Conservation (phyloP, 53 echinoderm and acorn worm species). For the Echinometra lucunter region DNA sequence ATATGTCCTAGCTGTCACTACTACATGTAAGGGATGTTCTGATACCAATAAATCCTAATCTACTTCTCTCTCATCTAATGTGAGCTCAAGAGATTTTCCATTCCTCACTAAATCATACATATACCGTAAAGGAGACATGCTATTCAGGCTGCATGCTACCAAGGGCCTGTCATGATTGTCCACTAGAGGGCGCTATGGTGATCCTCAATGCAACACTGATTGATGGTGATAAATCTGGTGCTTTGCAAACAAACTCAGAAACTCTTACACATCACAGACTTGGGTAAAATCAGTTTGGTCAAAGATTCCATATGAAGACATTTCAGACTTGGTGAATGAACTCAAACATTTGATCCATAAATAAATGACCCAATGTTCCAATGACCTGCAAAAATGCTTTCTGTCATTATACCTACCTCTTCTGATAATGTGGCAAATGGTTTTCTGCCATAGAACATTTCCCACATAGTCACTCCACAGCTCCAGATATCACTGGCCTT, state of each 20-base stretch:
- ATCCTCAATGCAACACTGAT: not conserved
- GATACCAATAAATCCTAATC: not conserved
- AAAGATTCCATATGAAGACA: conserved; percentile 85
- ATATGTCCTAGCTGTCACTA: not conserved
- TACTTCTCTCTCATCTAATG: not conserved
- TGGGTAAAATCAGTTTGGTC: too few relatives aligned
- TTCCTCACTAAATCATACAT: not conserved
- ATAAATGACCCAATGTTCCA: not conserved
- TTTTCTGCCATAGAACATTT: conserved; percentile 94
- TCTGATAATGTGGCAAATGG: conserved; percentile 88
- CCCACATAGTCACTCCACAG: conserved; percentile 97
- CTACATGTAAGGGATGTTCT: not conserved
- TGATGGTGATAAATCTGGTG: not conserved
- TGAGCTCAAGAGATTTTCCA: not conserved
- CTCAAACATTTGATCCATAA: not conserved
- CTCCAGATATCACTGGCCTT: conserved; percentile 96
- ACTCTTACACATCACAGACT: too few relatives aligned
- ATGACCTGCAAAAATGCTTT: not conserved
- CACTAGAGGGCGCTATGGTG: not conserved
- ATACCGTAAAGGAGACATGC: not conserved
- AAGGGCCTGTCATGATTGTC: not conserved
- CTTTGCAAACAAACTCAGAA: too few relatives aligned
- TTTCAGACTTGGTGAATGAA: conserved; percentile 82
- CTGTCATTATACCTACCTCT: conserved; percentile 73
- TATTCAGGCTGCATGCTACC: not conserved